phyloP scores from a whole-genome alignment of 2,797 vertebrate species.

The Gila robusta region DNA sequence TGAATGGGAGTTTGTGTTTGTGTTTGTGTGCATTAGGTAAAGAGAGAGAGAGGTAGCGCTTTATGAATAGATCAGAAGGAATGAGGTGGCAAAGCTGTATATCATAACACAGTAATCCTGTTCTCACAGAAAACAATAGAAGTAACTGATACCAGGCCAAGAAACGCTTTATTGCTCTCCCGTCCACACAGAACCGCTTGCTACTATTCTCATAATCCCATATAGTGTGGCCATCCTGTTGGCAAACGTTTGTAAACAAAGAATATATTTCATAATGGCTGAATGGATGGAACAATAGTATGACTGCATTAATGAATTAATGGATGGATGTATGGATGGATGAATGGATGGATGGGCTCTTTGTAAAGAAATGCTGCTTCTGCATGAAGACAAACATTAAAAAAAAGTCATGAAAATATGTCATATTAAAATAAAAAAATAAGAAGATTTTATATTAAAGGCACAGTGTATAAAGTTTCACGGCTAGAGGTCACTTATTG shows the following conservation, averaged over 20 bases:
- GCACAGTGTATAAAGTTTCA: neutral
- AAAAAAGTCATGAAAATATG: neutral
- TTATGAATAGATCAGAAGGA: constrained; percentile 39
- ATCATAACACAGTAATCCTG: constrained; percentile 56
- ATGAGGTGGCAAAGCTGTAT: constrained; percentile 46
- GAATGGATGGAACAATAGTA: neutral
- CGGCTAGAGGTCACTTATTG: neutral
- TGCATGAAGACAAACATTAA: neutral
- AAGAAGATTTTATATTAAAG: neutral
- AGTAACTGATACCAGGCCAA: constrained; percentile 25
- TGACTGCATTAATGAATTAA: constrained; percentile 28
- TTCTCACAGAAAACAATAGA: constrained; percentile 49
- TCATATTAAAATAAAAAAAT: too few relatives aligned
- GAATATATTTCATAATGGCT: neutral
- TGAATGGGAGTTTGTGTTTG: constrained; percentile 37
- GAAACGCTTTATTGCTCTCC: neutral
- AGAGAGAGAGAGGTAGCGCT: neutral
- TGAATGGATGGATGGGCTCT: neutral
- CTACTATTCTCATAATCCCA: constrained; percentile 18
- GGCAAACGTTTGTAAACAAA: constrained; percentile 20
- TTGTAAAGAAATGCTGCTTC: neutral
- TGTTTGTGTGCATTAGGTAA: constrained; percentile 10
- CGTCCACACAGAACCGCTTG: neutral
- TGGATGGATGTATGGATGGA: too few relatives aligned
- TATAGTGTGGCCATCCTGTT: constrained; percentile 18